Evolutionary conservation across 2,797 vertebrate species (phyloP).

Genomic region (Amniataba percoides): DNA sequence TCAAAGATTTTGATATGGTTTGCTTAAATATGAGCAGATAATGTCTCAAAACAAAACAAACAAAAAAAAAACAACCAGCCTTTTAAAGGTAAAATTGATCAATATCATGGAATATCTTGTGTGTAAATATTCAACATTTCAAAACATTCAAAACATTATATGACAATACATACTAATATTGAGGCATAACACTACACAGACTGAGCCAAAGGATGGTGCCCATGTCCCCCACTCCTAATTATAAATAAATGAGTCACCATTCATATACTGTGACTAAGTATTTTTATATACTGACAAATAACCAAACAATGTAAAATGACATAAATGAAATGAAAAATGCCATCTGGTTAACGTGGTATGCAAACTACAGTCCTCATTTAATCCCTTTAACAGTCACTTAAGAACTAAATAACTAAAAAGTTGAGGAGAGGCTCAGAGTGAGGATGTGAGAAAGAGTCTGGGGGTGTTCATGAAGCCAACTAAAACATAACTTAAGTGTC

Average conservation of each 20-base stretch:
- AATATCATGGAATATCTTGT: not conserved
- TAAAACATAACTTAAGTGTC: not conserved
- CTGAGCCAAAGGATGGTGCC: not conserved
- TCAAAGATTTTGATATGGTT: too few species aligned
- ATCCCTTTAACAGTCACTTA: not conserved
- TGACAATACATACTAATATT: not conserved
- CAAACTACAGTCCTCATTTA: not conserved
- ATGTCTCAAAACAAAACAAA: too few species aligned
- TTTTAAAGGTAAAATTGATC: too few species aligned
- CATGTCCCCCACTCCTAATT: not conserved
- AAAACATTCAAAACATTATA: too few species aligned
- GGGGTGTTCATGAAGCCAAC: not conserved
- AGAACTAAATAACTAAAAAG: not conserved
- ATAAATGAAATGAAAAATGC: not conserved
- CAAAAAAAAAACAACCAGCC: too few species aligned
- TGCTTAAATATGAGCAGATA: too few species aligned
- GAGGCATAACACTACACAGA: not conserved
- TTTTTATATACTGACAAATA: not conserved
- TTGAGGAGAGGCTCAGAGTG: not conserved
- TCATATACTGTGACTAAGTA: not conserved
- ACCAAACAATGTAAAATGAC: not conserved
- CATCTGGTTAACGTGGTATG: not conserved
- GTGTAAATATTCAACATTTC: too few species aligned
- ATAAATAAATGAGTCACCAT: not conserved
- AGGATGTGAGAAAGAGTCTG: too few species aligned